Evolutionary conservation across 2,888 invertebrate species (phyloP).

Genomic region (Lepetodrilus schrolli): DNA sequence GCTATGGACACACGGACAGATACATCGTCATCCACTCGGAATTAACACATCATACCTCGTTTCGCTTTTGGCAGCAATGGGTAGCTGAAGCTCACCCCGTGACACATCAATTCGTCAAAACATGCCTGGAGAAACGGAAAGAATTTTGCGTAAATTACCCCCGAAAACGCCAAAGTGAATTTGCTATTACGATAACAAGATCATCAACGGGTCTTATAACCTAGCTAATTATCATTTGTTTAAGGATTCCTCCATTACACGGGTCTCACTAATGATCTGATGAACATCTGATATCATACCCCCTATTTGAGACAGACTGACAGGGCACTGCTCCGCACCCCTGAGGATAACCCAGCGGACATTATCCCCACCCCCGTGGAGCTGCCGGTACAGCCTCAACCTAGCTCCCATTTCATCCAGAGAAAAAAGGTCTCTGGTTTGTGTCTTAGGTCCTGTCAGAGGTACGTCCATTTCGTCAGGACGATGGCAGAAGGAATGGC

Average conservation of each 20-base stretch:
- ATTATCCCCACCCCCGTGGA: neutral
- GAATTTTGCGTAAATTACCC: constrained; percentile 23
- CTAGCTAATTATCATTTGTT: neutral
- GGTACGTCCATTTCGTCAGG: no score
- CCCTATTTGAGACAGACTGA: no score
- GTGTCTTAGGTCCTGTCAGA: neutral
- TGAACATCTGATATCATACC: no score
- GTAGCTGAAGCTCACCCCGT: neutral
- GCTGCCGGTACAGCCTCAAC: neutral
- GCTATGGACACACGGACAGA: neutral
- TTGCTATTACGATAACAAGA: constrained; percentile 18
- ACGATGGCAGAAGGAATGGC: no score
- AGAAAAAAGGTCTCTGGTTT: neutral
- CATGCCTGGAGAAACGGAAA: constrained; percentile 6
- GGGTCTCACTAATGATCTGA: no score
- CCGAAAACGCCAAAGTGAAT: constrained; percentile 19
- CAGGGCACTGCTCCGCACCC: neutral
- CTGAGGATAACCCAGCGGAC: neutral
- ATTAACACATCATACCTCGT: constrained; percentile 23
- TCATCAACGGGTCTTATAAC: constrained; percentile 7
- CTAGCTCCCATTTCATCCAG: neutral
- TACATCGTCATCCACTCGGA: neutral
- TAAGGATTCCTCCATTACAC: no score
- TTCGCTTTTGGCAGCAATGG: constrained; percentile 20
- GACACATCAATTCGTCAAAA: constrained; percentile 12